Conservation (phyloP, 2,113 vertebrate species). For the Edolisoma coerulescens region DNA sequence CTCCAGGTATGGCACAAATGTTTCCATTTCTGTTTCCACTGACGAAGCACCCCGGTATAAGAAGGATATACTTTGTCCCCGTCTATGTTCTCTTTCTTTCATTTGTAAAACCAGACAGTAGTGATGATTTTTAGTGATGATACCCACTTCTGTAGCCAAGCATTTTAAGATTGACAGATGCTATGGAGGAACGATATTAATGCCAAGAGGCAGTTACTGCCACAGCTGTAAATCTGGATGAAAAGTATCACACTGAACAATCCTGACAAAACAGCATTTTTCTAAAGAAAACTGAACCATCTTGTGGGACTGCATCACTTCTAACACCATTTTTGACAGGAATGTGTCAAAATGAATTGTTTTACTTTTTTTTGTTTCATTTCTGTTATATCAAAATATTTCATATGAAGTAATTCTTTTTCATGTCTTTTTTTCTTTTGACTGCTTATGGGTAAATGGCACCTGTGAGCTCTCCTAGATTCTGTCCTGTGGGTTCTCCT, state of each 20-base stretch:
- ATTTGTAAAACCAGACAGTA: neutral
- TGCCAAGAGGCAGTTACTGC: neutral
- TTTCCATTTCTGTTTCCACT: neutral
- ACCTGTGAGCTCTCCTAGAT: neutral
- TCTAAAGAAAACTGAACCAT: neutral
- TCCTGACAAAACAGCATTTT: neutral
- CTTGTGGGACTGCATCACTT: neutral
- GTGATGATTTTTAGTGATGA: neutral
- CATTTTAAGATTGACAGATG: neutral
- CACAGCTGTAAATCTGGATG: neutral
- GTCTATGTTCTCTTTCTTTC: neutral
- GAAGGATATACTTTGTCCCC: neutral
- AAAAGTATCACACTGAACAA: neutral
- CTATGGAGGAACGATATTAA: neutral
- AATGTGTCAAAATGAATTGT: neutral
- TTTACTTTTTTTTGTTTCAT: neutral
- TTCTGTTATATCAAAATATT: neutral
- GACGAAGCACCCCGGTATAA: rapidly evolving
- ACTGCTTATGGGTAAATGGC: neutral
- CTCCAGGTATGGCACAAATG: neutral
- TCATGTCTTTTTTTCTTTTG: neutral
- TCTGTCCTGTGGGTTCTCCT: neutral
- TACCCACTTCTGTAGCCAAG: neutral
- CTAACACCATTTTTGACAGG: neutral
- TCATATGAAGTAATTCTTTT: neutral